phyloP scores from a whole-genome alignment of 2,888 invertebrate species.

The Lysandra bellargus region DNA sequence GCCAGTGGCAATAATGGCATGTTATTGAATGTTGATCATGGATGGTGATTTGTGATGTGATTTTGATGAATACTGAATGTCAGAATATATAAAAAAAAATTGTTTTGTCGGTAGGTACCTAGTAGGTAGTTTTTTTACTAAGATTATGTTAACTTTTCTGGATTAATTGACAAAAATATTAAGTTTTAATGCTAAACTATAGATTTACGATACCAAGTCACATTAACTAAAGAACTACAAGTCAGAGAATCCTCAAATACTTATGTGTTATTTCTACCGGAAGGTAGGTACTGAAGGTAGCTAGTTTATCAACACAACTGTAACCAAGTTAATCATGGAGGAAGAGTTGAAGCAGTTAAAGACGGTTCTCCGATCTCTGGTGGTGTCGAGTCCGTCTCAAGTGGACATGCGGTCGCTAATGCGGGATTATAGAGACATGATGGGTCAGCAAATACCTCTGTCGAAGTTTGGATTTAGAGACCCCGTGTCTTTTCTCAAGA shows the following conservation, averaged over 20 bases:
- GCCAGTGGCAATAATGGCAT: no score
- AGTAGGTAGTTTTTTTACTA: neutral
- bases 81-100: no score
- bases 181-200: neutral
- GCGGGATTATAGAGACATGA: slow-evolving; percentile 62
- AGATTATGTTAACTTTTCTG: neutral
- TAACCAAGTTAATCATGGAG: slow-evolving; percentile 49
- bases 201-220: neutral
- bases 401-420: slow-evolving; percentile 58
- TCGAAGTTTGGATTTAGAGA: slow-evolving; percentile 59
- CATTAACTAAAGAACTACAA: neutral
- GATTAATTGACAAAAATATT: neutral
- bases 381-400: slow-evolving; percentile 65
- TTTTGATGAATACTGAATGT: no score
- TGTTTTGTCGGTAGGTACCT: neutral
- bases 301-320: slow-evolving; percentile 1
- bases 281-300: neutral
- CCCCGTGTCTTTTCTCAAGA: slow-evolving; percentile 56
- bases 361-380: slow-evolving; percentile 59
- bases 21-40: no score
- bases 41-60: no score
- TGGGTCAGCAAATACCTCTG: slow-evolving; percentile 57
- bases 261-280: neutral
- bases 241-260: neutral
- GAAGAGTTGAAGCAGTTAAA: slow-evolving; percentile 59